Percentiles rank a stretch among this genome's conserved stretches.
These are phyloP conservation scores for Tachina lurida DNA, from an alignment of 2,888 invertebrate species.

Conservation along the genomic window DNA sequence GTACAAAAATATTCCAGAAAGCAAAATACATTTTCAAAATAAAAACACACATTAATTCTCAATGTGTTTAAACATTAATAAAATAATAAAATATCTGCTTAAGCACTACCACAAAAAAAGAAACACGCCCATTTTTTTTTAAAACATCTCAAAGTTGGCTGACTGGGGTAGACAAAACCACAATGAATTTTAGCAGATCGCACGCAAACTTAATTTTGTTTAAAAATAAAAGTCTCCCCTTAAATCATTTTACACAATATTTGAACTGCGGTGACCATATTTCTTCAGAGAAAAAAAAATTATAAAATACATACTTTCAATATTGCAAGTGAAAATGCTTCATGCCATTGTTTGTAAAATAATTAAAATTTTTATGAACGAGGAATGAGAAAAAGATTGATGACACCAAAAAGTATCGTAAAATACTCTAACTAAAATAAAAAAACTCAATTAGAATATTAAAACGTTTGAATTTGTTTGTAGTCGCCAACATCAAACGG, in stretches of 20 bases:
- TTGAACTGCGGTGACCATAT: slow-evolving; percentile 15
- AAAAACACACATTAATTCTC: slow-evolving; percentile 54
- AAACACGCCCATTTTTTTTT: slow-evolving; percentile 48
- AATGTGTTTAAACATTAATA: slow-evolving; percentile 47
- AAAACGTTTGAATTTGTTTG: too few species aligned
- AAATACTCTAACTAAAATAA: too few species aligned
- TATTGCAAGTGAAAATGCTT: background rate
- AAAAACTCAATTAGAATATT: too few species aligned
- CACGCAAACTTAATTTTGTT: slow-evolving; percentile 51
- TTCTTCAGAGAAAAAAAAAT: background rate
- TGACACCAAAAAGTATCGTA: too few species aligned
- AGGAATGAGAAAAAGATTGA: too few species aligned
- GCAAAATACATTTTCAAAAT: slow-evolving; percentile 22
- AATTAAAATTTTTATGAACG: too few species aligned
- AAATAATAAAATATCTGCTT: slow-evolving; percentile 44
- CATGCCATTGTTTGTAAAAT: too few species aligned
- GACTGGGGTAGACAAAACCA: slow-evolving; percentile 49
- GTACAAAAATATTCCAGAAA: slow-evolving; percentile 24
- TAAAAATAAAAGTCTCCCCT: slow-evolving; percentile 28
- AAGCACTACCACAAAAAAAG: background rate
- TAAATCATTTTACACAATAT: slow-evolving; percentile 23
- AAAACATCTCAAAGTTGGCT: slow-evolving; percentile 37
- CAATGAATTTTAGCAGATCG: slow-evolving; percentile 48
- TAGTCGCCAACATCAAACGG: too few species aligned
- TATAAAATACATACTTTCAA: background rate